These are phyloP conservation scores for Catostylus mosaicus DNA, from an alignment of 30 jellyfish, hydroid and myxozoan genomes.

Conservation along the genomic window DNA sequence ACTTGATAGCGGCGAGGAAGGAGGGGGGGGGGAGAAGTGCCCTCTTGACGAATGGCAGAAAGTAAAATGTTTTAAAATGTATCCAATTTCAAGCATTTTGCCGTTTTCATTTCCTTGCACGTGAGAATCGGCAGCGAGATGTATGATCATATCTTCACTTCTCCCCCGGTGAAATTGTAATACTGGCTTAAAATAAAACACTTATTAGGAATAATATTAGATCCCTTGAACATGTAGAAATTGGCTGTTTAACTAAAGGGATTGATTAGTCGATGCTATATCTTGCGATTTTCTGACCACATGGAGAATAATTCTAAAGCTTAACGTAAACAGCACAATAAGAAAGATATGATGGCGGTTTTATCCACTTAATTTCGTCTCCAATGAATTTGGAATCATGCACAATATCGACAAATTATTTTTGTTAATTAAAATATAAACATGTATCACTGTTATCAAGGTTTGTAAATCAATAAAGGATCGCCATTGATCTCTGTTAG, in stretches of 20 bases:
- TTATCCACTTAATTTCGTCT: constrained; percentile 1
- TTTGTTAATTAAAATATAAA: not conserved
- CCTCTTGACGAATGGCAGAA: too few species aligned
- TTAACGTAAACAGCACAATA: not conserved
- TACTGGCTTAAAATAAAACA: too few species aligned
- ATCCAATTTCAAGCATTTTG: too few species aligned
- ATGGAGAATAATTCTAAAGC: constrained; percentile 16
- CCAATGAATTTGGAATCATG: not conserved
- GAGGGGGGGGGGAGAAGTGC: too few species aligned
- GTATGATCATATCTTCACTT: too few species aligned
- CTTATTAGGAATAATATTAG: too few species aligned
- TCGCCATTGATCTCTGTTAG: not conserved
- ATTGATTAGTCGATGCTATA: not conserved
- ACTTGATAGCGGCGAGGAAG: too few species aligned
- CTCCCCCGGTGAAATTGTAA: too few species aligned
- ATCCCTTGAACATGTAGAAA: not conserved
- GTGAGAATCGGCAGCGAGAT: too few species aligned
- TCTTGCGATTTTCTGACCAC: constrained; percentile 27
- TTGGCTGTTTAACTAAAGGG: not conserved
- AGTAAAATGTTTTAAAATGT: too few species aligned
- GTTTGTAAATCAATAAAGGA: not conserved
- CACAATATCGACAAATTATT: not conserved
- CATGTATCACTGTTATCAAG: not conserved
- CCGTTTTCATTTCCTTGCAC: too few species aligned
- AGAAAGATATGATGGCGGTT: constrained; percentile 1